A percentile compares a stretch with the other conserved stretches of the same genome.
These are phyloP conservation scores for Poeciliopsis gracilis DNA, from an alignment of 2,797 vertebrate species.

Conservation along the genomic window DNA sequence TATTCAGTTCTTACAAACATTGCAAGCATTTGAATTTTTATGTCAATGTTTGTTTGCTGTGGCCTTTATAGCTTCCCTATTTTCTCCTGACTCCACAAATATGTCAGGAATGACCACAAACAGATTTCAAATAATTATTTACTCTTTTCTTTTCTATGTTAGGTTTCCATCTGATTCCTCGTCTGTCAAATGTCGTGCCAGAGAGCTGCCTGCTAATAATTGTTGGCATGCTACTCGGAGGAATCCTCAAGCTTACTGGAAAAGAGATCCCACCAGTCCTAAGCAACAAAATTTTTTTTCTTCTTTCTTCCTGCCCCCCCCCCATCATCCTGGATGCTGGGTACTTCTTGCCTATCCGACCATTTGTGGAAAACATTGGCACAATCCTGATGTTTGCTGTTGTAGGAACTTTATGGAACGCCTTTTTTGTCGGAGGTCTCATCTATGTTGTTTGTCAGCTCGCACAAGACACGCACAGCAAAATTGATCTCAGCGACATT, in stretches of 20 bases:
- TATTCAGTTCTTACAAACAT: not conserved
- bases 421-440: slow-evolving; percentile 91
- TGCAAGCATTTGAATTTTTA: not conserved
- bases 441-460: slow-evolving; percentile 91
- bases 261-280: slow-evolving; percentile 86
- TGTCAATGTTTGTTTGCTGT: not conserved
- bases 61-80: too few species aligned
- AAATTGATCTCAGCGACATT: slow-evolving; percentile 68
- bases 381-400: slow-evolving; percentile 98
- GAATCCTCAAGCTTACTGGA: slow-evolving; percentile 89
- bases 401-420: slow-evolving; percentile 95
- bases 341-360: slow-evolving; percentile 94
- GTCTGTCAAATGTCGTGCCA: slow-evolving; percentile 90
- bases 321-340: slow-evolving; percentile 98
- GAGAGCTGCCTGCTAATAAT: slow-evolving; percentile 97
- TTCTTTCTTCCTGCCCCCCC: slow-evolving; percentile 92
- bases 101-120: not conserved
- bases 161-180: slow-evolving; percentile 96
- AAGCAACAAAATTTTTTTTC: slow-evolving; percentile 88
- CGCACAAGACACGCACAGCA: slow-evolving; percentile 42
- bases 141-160: slow-evolving; percentile 10
- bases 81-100: not conserved
- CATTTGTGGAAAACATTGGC: slow-evolving; percentile 96
- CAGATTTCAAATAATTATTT: not conserved
- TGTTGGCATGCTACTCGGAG: slow-evolving; percentile 93